Evolutionary conservation across 2,113 vertebrate species (phyloP).

Genomic region (Hippocampus barbouri): DNA sequence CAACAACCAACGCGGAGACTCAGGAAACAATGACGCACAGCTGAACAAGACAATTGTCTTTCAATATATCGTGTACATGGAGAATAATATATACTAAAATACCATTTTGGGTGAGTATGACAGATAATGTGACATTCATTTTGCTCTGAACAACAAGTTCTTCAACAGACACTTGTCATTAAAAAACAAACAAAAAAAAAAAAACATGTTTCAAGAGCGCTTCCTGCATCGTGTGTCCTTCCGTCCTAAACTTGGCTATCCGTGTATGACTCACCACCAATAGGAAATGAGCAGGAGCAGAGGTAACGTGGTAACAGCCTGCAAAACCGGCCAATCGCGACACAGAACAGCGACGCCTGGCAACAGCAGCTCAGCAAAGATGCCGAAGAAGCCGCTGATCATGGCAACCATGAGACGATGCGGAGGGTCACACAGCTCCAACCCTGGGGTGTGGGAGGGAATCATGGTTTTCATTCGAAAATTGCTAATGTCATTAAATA

Average conservation of each 20-base stretch:
- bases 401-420: slow-evolving; percentile 78
- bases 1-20: slow-evolving; percentile 87
- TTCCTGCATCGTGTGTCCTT: neutral
- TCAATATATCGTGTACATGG: neutral
- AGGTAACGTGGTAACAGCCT: slow-evolving; percentile 76
- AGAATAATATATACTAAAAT: neutral
- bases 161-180: neutral
- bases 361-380: slow-evolving; percentile 80
- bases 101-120: neutral
- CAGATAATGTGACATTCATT: too few species aligned
- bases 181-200: too few species aligned
- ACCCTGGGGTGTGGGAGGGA: slow-evolving; percentile 57
- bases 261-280: slow-evolving; percentile 78
- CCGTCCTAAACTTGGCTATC: neutral
- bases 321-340: slow-evolving; percentile 80
- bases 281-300: slow-evolving; percentile 77
- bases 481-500: neutral
- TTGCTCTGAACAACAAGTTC: neutral
- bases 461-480: neutral
- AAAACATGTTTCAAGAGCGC: neutral
- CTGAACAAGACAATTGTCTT: slow-evolving; percentile 59
- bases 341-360: slow-evolving; percentile 77
- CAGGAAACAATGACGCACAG: slow-evolving; percentile 76
- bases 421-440: slow-evolving; percentile 82
- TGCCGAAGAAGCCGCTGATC: slow-evolving; percentile 78